A percentile compares a stretch with the other conserved stretches of the same genome.
These are phyloP conservation scores for Zootermopsis nevadensis DNA, from an alignment of 2,888 invertebrate species.

Conservation along the genomic window DNA sequence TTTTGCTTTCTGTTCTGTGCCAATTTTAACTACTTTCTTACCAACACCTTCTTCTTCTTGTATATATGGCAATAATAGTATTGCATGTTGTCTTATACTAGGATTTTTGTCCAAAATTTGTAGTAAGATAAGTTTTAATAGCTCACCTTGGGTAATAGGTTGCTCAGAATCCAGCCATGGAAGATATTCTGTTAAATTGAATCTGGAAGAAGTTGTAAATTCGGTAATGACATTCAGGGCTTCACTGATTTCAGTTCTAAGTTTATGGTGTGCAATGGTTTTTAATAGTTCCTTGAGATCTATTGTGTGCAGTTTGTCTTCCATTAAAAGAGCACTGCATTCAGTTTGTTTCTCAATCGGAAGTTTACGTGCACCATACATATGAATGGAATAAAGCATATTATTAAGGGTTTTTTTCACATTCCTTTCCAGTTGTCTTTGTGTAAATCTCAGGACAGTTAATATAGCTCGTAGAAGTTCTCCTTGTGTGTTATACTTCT, in stretches of 20 bases:
- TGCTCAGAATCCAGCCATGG: slow-evolving; percentile 23
- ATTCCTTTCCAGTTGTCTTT: neutral
- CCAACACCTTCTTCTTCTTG: slow-evolving; percentile 23
- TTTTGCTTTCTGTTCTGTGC: neutral
- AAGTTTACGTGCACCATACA: slow-evolving; percentile 7
- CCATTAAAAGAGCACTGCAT: slow-evolving; percentile 19
- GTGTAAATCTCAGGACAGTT: slow-evolving; percentile 32
- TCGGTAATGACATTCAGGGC: slow-evolving; percentile 2
- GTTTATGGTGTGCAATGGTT: neutral
- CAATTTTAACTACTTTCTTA: neutral
- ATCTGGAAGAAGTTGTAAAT: slow-evolving; percentile 3
- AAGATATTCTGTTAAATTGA: slow-evolving; percentile 27
- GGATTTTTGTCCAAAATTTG: slow-evolving; percentile 28
- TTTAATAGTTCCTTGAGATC: neutral
- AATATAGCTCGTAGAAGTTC: slow-evolving; percentile 33
- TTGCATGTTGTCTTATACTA: neutral
- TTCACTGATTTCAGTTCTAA: neutral
- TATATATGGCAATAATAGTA: slow-evolving; percentile 11
- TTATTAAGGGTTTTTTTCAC: slow-evolving; percentile 8
- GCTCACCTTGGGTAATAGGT: slow-evolving; percentile 33
- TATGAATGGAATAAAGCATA: neutral
- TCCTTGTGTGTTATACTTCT: slow-evolving; percentile 16
- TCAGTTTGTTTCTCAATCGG: neutral
- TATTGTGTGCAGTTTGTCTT: neutral
- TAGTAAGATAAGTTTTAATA: slow-evolving; percentile 22